Conservation (phyloP, 2,888 invertebrate species). For the Nomada goodeniana region DNA sequence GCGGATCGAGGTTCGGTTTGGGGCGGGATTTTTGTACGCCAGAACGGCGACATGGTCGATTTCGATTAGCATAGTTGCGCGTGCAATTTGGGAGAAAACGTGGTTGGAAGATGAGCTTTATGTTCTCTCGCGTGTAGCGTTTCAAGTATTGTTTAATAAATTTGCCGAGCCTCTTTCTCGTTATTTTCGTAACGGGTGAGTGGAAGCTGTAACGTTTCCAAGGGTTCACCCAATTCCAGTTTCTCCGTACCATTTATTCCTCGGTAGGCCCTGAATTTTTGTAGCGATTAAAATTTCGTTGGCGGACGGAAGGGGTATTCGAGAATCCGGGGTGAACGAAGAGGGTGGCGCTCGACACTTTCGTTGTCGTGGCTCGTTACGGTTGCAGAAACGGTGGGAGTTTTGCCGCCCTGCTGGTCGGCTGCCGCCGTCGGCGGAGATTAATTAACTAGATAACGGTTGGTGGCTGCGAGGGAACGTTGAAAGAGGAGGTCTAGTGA, state of each 20-base stretch:
- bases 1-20: no score
- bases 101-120: no score
- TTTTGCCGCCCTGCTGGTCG: conserved; percentile 73
- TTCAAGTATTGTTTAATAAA: no score
- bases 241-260: no score
- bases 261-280: conserved; percentile 5
- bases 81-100: no score
- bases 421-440: conserved; percentile 78
- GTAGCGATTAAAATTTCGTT: conserved; percentile 61
- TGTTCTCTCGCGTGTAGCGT: no score
- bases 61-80: no score
- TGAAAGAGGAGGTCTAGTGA: conserved; percentile 37
- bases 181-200: no score
- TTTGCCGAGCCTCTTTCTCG: no score
- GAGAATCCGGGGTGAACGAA: conserved; percentile 32
- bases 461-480: conserved; percentile 63
- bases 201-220: no score
- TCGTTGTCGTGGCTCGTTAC: conserved; percentile 75
- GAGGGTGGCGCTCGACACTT: conserved; percentile 66
- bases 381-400: conserved; percentile 71
- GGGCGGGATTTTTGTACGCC: background rate
- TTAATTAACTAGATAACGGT: conserved; percentile 83
- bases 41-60: no score
- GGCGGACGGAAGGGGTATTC: background rate
- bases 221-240: no score